Evolutionary conservation across 2,888 invertebrate species (phyloP), one percentile per base, ranked within the genome.

Genomic region (Cenopis cana): DNA sequence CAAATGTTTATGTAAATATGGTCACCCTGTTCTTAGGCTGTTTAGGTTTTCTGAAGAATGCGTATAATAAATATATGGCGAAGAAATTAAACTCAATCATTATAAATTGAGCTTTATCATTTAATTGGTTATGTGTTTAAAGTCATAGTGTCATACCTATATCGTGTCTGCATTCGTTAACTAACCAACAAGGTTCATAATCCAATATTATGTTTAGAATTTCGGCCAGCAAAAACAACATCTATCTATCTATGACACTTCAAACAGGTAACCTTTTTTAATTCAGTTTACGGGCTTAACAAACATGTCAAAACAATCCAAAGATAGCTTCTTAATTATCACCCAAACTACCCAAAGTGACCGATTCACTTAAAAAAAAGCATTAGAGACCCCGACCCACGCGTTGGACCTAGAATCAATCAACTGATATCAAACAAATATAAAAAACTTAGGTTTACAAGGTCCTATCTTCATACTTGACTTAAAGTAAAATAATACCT

Each of bases 81-180:
- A 8, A 50, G 29, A 61, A 62, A 52, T 52, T 62, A 62, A 62
- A 62, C 62, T 62, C 50, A 36, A 62, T 52, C 50, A 62, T 52
- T 62, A 62, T 62, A 62, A 62, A 62, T 62, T 62, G 9, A 20
- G 3, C 18, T 36, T 2, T 33, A 50, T 49, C 12, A 17, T 11
- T 8, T 8, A 10, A 29, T 5, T 10, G 12, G n/a, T 33, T 12
- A 18, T 8, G 12, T 9, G 5, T 56, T 36, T 8, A 12, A 59
- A 12, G 11, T 17, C 11, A 33, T 14, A 18, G n/a, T n/a, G n/a
- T n/a, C n/a, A n/a, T n/a, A n/a, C n/a, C n/a, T n/a, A 6, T 57
- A 18, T 36, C 0, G 5, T 29, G 14, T 54, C 11, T 52, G 20
- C 11, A 20, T n/a, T n/a, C n/a, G n/a, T n/a, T n/a, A n/a, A n/a